Base-by-base conservation (phyloP, 2,113 vertebrate genomes). In the Anoplopoma fimbria region DNA sequence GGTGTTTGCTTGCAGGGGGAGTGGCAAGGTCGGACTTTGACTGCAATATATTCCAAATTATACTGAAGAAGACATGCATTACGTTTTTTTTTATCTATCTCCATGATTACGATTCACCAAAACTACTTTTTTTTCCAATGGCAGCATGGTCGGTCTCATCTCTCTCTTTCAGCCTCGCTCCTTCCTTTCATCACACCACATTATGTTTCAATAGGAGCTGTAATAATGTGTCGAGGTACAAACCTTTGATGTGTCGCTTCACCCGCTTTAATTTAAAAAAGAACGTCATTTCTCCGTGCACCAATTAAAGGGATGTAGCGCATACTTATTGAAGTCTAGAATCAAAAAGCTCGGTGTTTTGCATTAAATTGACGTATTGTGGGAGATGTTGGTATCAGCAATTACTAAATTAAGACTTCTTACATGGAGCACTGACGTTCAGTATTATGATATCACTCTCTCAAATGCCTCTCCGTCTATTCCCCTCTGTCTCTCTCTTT, bases 111-210 rank as follows among this genome's bases (percentile, higher is more conserved):
- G n/a, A 49, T 38, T 69, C 6, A 60, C 3, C 4, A n/a, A n/a
- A 70, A 73, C 31, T 8, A 36, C 17, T 2, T 13, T 55, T 51
- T 15, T 55, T 27, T 55, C 27, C 10, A 23, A 53, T 45, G 21
- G 13, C 68, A 55, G 36, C 0, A 0, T 3, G 2, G 29, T 8
- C 13, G 19, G 45, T 64, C 36, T 36, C 4, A 5, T 64, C 69
- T 13, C 53, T 67, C 55, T 82, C 53, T 67, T 60, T 70, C 25
- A 58, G 33, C 15, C 10, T 53, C 6, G 14, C 61, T 72, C n/a
- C 25, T 63, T 72, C 55, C 67, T 83, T 67, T 81, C 49, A 51
- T 77, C 69, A 17, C 75, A 75, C 14, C 68, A 34, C 65, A 55
- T 36, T 29, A 64, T n/a, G 27, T 68, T 69, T 40, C n/a, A 58